Evolutionary conservation across 1,140 invertebrate genomes (phyloP).

Genomic region (Wiebesia pumilae): DNA sequence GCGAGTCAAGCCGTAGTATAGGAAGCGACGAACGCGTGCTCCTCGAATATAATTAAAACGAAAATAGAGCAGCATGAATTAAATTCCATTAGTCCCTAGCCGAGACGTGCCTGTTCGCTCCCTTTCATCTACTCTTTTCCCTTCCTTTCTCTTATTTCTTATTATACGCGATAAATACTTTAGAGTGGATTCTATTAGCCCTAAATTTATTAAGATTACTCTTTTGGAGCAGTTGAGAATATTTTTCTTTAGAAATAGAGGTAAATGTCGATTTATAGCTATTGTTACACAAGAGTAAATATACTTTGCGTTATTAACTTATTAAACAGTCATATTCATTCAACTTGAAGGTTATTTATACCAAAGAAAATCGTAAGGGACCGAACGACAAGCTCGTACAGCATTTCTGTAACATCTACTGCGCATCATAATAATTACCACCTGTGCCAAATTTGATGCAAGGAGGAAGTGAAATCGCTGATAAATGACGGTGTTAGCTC

Average conservation of each 20-base stretch:
- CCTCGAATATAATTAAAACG: slow-evolving; percentile 56
- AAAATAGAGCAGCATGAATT: slow-evolving; percentile 61
- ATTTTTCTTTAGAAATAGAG: too few species aligned
- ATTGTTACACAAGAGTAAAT: too few species aligned
- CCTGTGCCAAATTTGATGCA: neutral
- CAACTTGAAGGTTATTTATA: too few species aligned
- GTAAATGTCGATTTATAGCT: too few species aligned
- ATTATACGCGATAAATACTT: neutral
- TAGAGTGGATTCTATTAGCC: neutral
- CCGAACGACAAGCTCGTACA: too few species aligned
- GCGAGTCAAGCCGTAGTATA: neutral
- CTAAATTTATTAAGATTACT: slow-evolving; percentile 1
- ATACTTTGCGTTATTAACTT: too few species aligned
- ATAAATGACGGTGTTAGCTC: neutral
- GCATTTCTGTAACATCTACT: too few species aligned
- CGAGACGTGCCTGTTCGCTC: slow-evolving; percentile 6
- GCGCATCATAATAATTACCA: neutral
- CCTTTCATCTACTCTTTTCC: neutral
- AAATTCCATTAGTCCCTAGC: slow-evolving; percentile 56
- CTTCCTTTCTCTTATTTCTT: neutral
- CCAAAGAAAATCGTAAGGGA: too few species aligned
- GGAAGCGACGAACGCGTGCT: neutral
- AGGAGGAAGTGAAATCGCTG: neutral
- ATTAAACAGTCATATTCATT: too few species aligned
- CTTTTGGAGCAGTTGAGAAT: neutral